Conservation (phyloP, 2,113 vertebrate genomes). For the cattle (Bos taurus) region DNA sequence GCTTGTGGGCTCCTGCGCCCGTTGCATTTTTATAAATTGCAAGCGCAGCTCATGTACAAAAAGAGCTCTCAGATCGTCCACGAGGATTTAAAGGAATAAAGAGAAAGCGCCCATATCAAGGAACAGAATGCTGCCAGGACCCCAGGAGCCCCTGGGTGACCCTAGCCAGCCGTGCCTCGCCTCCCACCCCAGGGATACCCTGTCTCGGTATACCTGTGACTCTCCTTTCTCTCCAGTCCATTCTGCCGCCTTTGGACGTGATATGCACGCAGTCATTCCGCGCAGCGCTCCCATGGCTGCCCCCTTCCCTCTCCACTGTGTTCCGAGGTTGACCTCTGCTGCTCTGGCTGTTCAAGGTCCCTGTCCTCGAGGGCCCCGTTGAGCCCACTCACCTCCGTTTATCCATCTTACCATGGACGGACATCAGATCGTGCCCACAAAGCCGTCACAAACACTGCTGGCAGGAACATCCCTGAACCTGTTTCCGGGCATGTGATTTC, state of each 20-base stretch:
- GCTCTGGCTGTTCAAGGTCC: background rate
- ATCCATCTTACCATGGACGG: rapidly evolving
- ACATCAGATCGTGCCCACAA: background rate
- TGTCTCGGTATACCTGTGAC: background rate
- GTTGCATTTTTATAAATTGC: background rate
- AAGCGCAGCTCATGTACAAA: background rate
- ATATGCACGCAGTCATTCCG: background rate
- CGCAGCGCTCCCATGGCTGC: background rate
- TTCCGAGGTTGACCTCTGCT: background rate
- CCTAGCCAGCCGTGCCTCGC: background rate
- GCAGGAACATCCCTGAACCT: background rate
- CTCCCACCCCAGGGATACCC: background rate
- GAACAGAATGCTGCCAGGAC: background rate
- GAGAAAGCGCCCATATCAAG: background rate
- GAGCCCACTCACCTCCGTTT: background rate
- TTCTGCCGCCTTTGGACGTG: background rate
- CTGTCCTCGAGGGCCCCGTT: background rate
- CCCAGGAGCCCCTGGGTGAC: background rate
- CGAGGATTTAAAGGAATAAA: background rate
- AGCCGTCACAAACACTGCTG: background rate
- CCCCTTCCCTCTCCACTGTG: background rate
- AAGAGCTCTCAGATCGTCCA: background rate
- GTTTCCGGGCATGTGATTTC: rapidly evolving
- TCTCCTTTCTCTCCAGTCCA: background rate
- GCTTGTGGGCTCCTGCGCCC: background rate